These are phyloP conservation scores for Oreochromis mossambicus DNA, from an alignment of 2,797 vertebrate species.

Conservation along the genomic window DNA sequence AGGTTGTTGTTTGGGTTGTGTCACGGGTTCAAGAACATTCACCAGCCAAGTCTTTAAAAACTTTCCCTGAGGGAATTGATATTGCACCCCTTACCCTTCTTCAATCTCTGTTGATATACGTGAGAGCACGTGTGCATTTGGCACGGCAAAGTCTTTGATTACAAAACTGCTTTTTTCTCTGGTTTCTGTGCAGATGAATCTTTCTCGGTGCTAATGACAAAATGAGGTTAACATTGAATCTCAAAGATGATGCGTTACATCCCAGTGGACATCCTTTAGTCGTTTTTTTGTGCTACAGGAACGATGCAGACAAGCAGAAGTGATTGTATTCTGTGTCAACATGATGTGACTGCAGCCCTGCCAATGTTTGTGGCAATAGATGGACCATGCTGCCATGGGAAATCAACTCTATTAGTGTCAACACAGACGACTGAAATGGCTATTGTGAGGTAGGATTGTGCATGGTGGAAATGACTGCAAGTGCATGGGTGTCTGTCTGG, in stretches of 20 bases:
- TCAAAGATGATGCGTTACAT: constrained; percentile 56
- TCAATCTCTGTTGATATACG: constrained; percentile 40
- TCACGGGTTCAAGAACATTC: constrained; percentile 19
- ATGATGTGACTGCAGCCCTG: constrained; percentile 70
- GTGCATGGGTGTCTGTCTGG: background rate
- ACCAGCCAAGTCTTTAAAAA: constrained; percentile 34
- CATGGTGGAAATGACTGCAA: background rate
- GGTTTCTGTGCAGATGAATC: constrained; percentile 42
- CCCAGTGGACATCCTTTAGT: constrained; percentile 57
- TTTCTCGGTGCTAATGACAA: constrained; percentile 63
- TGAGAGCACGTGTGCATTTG: background rate
- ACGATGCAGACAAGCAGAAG: constrained; percentile 67
- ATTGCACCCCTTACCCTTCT: constrained; percentile 23
- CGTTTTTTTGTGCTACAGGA: constrained; percentile 58
- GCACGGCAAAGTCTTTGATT: constrained; percentile 58
- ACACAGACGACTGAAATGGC: constrained; percentile 56
- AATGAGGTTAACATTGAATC: constrained; percentile 71
- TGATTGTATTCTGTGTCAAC: constrained; percentile 78
- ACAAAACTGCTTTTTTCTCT: constrained; percentile 29
- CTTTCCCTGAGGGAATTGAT: background rate
- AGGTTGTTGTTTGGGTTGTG: background rate
- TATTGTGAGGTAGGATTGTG: constrained; percentile 32
- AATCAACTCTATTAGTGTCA: constrained; percentile 78
- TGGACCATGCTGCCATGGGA: constrained; percentile 70
- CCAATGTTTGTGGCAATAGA: constrained; percentile 72